These are phyloP conservation scores for Microcebus griseorufus DNA, from an alignment of 2,113 vertebrate genomes.

Conservation along the genomic window DNA sequence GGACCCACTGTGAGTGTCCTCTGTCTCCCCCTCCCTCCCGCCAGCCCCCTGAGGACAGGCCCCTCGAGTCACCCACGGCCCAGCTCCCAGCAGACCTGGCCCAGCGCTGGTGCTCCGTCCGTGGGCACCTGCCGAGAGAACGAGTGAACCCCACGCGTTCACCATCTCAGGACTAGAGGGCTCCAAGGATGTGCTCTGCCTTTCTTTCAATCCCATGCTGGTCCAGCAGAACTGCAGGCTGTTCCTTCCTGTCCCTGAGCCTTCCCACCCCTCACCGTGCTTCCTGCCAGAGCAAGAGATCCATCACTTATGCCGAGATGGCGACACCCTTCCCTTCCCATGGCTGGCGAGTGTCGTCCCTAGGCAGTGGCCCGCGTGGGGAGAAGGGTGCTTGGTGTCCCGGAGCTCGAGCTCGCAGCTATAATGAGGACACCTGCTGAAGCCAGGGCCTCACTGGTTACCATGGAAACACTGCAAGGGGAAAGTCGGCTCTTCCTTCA, in stretches of 20 bases:
- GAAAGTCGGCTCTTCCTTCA: not conserved
- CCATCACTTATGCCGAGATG: not conserved
- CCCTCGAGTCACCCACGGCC: not conserved
- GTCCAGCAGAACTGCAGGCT: not conserved
- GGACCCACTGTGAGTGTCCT: not conserved
- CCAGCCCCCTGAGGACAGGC: not conserved
- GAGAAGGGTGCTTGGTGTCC: not conserved
- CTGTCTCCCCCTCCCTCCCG: not conserved
- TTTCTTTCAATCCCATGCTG: no score
- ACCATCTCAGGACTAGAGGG: not conserved
- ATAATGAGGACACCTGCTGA: not conserved
- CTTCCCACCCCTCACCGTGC: not conserved
- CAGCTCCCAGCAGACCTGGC: not conserved
- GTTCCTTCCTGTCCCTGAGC: not conserved
- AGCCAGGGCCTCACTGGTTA: not conserved
- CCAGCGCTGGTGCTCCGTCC: not conserved
- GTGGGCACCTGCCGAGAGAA: no score
- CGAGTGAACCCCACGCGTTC: not conserved
- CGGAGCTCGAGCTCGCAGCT: not conserved
- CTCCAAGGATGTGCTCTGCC: not conserved
- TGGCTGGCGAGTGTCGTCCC: fast-evolving
- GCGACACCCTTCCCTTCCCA: fast-evolving
- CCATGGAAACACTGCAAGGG: not conserved
- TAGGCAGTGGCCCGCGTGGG: not conserved
- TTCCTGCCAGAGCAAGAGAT: not conserved